Conservation (phyloP, 2,888 invertebrate species). For the Tipula helvola region DNA sequence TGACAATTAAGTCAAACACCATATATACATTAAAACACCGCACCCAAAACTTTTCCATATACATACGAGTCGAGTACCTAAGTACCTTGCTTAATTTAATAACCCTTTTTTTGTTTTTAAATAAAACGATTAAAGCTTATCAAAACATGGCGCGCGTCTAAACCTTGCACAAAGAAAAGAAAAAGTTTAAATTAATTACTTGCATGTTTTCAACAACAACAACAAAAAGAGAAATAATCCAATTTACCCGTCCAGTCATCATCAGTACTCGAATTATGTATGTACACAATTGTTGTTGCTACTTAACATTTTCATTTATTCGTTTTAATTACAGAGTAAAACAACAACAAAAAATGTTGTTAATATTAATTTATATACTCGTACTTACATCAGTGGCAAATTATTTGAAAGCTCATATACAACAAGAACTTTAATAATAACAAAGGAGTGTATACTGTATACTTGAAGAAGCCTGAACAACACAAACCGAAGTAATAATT, state of each 20-base stretch:
- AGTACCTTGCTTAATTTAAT: neutral
- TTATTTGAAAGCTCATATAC: neutral
- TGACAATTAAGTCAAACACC: neutral
- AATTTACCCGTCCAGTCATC: neutral
- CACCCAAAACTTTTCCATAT: too few species aligned
- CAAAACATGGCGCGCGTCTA: neutral
- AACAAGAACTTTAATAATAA: neutral
- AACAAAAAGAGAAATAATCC: neutral
- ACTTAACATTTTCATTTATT: too few species aligned
- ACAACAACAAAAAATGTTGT: neutral
- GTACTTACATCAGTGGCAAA: neutral
- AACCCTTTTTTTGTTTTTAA: neutral
- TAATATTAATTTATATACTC: neutral
- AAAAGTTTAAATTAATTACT: neutral
- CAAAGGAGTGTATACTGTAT: neutral
- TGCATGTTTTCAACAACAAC: neutral
- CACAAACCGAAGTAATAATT: neutral
- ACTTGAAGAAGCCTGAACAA: neutral
- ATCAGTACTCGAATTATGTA: neutral
- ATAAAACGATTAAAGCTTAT: neutral
- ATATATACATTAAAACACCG: neutral
- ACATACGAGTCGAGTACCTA: too few species aligned
- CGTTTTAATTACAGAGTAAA: neutral
- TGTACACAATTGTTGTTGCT: neutral
- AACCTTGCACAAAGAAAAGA: neutral